Base-by-base conservation (phyloP, 2,113 vertebrate species). In the Microcebus tavaratra region DNA sequence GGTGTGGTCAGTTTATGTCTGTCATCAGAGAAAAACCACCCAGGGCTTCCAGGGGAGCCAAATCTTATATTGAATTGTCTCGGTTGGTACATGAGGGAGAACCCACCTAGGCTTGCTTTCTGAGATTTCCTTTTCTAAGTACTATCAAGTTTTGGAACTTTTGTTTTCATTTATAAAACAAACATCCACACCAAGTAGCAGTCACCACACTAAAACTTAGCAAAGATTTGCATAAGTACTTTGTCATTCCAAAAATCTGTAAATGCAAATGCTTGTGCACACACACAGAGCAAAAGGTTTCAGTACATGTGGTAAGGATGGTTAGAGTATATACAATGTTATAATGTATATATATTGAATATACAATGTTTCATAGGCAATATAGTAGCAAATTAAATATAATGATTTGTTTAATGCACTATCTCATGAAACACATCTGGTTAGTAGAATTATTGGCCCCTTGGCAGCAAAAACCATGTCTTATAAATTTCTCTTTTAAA, bases 111-210 rank as follows among this genome's bases (percentile, higher is more conserved):
- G 5, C 39, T 50, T 34, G 55, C 5, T 75, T 78, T 81, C 72
- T 88, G 42, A 59, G 25, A 9, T 65, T 85, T 87, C 87, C 63
- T 88, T 92, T n/a, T 79, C 42, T 17, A 91, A 42, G 21, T 18
- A 34, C 20, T 92, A 14, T 27, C 31, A 10, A 4, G 4, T 39
- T 85, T 59, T 11, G 20, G 5, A 80, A 34, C 2, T 68, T 85
- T 73, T 48, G 39, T 59, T 63, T 88, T 90, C 17, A 83, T 83
- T 93, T 86, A 12, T 20, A 88, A 94, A 95, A 91, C 53, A 76
- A 95, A 88, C 5, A 61, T 88, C 18, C 61, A 50, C 25, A 88
- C 73, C 48, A 91, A 88, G 20, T 6, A 96, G 61, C 39, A 72
- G 34, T 61, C 36, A 81, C 39, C 55, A 48, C n/a, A 67, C 4